These are phyloP conservation scores for Pteropus rufus DNA, from an alignment of 2,797 vertebrate genomes.

Conservation along the genomic window DNA sequence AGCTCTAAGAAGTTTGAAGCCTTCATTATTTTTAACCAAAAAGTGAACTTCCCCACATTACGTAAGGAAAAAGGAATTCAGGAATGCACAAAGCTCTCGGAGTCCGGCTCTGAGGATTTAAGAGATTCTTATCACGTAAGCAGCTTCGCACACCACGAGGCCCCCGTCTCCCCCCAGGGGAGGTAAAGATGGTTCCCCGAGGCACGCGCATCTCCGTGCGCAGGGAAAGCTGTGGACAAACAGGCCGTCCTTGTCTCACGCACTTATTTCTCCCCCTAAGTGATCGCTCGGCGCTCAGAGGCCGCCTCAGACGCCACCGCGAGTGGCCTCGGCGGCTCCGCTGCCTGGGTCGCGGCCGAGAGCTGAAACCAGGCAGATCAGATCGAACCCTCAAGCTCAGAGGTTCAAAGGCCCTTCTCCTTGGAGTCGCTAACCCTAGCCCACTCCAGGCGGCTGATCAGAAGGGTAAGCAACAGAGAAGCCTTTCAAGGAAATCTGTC, in stretches of 20 bases:
- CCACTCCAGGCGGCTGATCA: neutral
- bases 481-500: neutral
- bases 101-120: neutral
- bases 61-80: neutral
- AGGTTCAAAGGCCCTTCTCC: neutral
- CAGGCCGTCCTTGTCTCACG: neutral
- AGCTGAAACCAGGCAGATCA: neutral
- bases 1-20: neutral
- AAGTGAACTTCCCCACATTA: neutral
- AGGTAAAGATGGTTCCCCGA: neutral
- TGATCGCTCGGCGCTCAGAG: neutral
- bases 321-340: neutral
- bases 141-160: neutral
- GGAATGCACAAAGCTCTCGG: neutral
- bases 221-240: neutral
- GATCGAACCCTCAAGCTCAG: neutral
- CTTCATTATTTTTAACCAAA: neutral
- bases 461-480: neutral
- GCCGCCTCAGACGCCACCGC: too few relatives aligned
- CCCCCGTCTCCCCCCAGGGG: too few relatives aligned
- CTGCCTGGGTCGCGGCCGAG: neutral
- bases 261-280: neutral
- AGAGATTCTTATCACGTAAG: neutral
- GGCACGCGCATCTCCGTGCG: neutral
- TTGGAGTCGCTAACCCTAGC: neutral